Base-by-base conservation (phyloP, 2,113 vertebrate genomes). In the Hippoglossus stenolepis region DNA sequence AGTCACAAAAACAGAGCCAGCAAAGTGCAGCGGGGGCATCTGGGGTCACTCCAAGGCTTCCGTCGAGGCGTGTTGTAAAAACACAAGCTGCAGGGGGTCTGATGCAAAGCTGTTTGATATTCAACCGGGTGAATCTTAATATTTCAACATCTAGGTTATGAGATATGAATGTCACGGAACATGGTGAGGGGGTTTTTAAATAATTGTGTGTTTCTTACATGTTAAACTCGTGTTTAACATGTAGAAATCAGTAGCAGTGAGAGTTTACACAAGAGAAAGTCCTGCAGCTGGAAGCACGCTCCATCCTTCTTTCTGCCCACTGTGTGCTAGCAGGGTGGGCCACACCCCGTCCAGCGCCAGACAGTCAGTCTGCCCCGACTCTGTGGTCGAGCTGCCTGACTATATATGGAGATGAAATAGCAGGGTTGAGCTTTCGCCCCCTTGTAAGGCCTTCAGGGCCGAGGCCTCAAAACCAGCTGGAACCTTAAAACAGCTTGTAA, bases 361-460 rank as follows among this genome's bases (percentile, higher is more conserved):
- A 92, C 91, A 89, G 84, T 45, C 79, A 89, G 91, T 94, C 94
- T 93, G 90, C 89, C 83, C 80, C 65, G 77, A 90, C 85, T 77
- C 49, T 89, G 92, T 87, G 91, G 93, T 93, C 38, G 21, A 79
- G 86, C 90, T 76, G 83, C 84, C 76, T 93, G 89, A 91, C 94
- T 94, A 94, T 94, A 94, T 94, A 94, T 93, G 94, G 94, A 91
- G 84, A 87, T 85, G 79, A 89, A 93, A 91, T 89, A 78, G 87
- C 85, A 87, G 87, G 90, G 89, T 89, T 90, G 82, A 87, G 89
- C 84, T 79, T 82, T 84, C 82, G 58, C 85, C 84, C 85, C 89
- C 91, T 90, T 91, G 90, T 88, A 89, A 82, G 83, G 85, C 75
- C 87, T 88, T 20, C 4, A 73, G 75, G 78, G 77, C 74, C 15